Conservation (phyloP, 2,888 invertebrate genomes). For the Xanthostigma xanthostigma region DNA sequence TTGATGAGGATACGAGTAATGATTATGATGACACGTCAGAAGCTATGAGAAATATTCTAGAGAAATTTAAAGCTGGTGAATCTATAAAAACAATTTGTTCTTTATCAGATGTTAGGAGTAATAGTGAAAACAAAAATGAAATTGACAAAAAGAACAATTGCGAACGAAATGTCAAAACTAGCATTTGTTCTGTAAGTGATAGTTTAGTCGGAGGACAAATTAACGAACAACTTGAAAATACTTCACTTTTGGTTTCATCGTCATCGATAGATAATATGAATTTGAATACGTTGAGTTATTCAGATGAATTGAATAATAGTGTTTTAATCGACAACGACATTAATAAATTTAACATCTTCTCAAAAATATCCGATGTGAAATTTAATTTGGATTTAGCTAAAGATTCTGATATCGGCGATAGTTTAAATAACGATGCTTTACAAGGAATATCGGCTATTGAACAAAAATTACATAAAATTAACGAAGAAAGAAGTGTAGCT, state of each 20-base stretch:
- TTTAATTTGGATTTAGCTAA: slow-evolving; percentile 2
- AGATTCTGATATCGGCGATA: not conserved
- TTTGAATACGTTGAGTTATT: slow-evolving; percentile 3
- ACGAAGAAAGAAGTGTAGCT: slow-evolving; percentile 8
- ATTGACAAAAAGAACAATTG: too few relatives aligned
- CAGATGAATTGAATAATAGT: not conserved
- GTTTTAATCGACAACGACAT: not conserved
- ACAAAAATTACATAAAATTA: slow-evolving; percentile 7
- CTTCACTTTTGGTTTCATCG: not conserved
- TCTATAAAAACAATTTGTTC: slow-evolving; percentile 11
- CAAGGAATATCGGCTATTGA: slow-evolving; percentile 8
- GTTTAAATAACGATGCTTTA: slow-evolving; percentile 7
- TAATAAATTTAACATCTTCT: not conserved
- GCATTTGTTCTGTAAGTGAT: slow-evolving; percentile 1
- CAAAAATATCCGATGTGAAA: slow-evolving; percentile 3
- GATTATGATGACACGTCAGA: slow-evolving; percentile 12
- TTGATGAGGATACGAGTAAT: too few relatives aligned
- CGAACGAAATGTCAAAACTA: too few relatives aligned
- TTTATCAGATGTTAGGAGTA: not conserved
- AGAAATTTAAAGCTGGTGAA: slow-evolving; percentile 13
- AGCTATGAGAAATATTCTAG: slow-evolving; percentile 13
- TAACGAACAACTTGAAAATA: slow-evolving; percentile 2
- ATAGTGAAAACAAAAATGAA: too few relatives aligned
- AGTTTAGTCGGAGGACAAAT: slow-evolving; percentile 6
- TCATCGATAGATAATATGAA: slow-evolving; percentile 2